Percentiles rank a stretch among this genome's conserved stretches.
phyloP scores from a whole-genome alignment of 1,140 invertebrate species.

The Probaryconus sp. region DNA sequence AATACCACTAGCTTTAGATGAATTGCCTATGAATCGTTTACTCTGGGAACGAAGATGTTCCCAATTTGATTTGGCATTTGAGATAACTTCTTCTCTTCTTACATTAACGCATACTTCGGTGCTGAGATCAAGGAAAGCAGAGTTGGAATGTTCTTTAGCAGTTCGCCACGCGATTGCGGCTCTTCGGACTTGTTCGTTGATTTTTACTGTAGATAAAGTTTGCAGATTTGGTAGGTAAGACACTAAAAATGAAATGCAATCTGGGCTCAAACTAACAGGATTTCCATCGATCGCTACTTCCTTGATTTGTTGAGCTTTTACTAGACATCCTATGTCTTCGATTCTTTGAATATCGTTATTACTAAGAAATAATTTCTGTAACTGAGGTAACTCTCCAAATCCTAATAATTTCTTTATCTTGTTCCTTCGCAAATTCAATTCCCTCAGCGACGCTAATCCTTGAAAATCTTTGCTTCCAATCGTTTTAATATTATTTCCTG shows the following conservation, averaged over 20 bases:
- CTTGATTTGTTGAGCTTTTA: slow-evolving; percentile 84
- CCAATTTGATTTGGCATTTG: slow-evolving; percentile 89
- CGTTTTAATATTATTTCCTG: slow-evolving; percentile 90
- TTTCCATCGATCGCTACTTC: slow-evolving; percentile 93
- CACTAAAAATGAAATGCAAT: slow-evolving; percentile 88
- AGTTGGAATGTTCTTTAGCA: slow-evolving; percentile 85
- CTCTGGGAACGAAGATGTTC: slow-evolving; percentile 85
- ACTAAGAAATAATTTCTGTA: slow-evolving; percentile 90
- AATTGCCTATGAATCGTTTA: slow-evolving; percentile 72
- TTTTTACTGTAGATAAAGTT: slow-evolving; percentile 85
- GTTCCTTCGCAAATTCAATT: slow-evolving; percentile 93
- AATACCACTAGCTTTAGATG: slow-evolving; percentile 51
- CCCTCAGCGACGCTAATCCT: slow-evolving; percentile 86
- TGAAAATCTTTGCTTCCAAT: slow-evolving; percentile 86
- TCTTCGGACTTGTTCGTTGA: slow-evolving; percentile 86
- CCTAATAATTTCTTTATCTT: slow-evolving; percentile 88
- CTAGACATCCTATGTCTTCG: slow-evolving; percentile 88
- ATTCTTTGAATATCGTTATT: slow-evolving; percentile 91
- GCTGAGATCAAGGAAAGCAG: slow-evolving; percentile 83
- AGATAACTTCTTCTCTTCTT: slow-evolving; percentile 86
- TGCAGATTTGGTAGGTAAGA: slow-evolving; percentile 86
- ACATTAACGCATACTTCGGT: slow-evolving; percentile 83
- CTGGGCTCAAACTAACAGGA: slow-evolving; percentile 85
- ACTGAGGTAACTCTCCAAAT: slow-evolving; percentile 87
- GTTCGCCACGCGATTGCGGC: slow-evolving; percentile 86